A percentile compares a stretch with the other conserved stretches of the same genome.
phyloP scores from a whole-genome alignment of 2,888 invertebrate species.

The Arrhopalites spinosus region DNA sequence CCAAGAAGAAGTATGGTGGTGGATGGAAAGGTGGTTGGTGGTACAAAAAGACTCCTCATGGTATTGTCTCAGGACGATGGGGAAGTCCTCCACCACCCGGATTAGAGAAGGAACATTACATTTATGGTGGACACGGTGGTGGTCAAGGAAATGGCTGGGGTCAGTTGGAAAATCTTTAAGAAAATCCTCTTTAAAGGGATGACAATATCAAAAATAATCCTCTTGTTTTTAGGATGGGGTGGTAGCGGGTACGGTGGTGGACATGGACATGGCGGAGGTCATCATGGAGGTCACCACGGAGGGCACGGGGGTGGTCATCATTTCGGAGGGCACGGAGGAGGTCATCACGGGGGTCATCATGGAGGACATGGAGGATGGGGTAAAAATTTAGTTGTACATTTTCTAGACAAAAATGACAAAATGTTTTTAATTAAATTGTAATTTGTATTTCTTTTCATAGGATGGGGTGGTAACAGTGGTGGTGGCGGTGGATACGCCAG shows the following conservation, averaged over 20 bases:
- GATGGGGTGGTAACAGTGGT: no score
- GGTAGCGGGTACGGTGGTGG: not conserved
- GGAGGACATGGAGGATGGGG: constrained; percentile 20
- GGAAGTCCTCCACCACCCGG: constrained; percentile 32
- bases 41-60: constrained; percentile 13
- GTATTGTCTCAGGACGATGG: constrained; percentile 26
- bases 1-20: not conserved
- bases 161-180: no score
- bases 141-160: constrained; percentile 3
- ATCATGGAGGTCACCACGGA: constrained; percentile 17
- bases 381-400: not conserved
- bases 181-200: no score
- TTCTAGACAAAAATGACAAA: not conserved
- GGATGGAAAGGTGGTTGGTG: constrained; percentile 31
- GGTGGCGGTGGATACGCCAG: no score
- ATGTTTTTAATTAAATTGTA: no score
- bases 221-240: no score
- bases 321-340: not conserved
- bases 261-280: not conserved
- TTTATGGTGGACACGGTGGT: constrained; percentile 11
- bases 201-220: no score
- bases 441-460: no score
- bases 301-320: constrained; percentile 11
- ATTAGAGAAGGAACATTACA: constrained; percentile 29
- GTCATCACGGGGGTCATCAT: not conserved